phyloP scores from a whole-genome alignment of 2,888 invertebrate species.

The Sesia bembeciformis region DNA sequence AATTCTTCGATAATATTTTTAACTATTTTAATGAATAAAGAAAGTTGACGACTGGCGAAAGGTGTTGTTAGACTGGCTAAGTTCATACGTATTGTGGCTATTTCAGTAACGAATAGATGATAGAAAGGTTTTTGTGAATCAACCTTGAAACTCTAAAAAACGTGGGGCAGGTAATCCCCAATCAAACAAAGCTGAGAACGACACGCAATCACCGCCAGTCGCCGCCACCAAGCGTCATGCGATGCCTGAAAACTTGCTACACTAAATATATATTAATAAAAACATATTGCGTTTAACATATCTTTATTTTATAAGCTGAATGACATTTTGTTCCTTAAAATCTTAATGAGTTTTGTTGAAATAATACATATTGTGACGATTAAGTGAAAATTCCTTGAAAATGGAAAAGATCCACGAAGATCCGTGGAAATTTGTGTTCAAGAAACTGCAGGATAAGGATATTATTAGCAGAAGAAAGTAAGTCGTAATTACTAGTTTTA shows the following conservation, averaged over 20 bases:
- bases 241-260: conserved; percentile 41
- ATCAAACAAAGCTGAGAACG: conserved; percentile 47
- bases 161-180: conserved; percentile 45
- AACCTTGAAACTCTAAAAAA: conserved; percentile 51
- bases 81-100: not conserved
- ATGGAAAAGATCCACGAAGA: conserved; percentile 39
- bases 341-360: not conserved
- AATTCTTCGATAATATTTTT: too few relatives aligned
- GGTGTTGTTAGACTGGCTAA: not conserved
- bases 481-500: conserved; percentile 14
- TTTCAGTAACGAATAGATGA: not conserved
- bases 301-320: not conserved
- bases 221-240: conserved; percentile 27
- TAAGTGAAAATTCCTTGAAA: conserved; percentile 12
- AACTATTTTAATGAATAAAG: too few relatives aligned
- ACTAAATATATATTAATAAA: not conserved
- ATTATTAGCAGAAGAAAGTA: conserved; percentile 51
- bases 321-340: not conserved
- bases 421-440: conserved; percentile 56
- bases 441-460: conserved; percentile 52
- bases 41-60: not conserved
- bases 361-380: conserved; percentile 3
- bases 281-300: not conserved
- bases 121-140: conserved; percentile 31
- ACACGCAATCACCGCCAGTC: conserved; percentile 23